Base-by-base conservation (phyloP, 2,797 vertebrate species). In the Psittacula derbiana region DNA sequence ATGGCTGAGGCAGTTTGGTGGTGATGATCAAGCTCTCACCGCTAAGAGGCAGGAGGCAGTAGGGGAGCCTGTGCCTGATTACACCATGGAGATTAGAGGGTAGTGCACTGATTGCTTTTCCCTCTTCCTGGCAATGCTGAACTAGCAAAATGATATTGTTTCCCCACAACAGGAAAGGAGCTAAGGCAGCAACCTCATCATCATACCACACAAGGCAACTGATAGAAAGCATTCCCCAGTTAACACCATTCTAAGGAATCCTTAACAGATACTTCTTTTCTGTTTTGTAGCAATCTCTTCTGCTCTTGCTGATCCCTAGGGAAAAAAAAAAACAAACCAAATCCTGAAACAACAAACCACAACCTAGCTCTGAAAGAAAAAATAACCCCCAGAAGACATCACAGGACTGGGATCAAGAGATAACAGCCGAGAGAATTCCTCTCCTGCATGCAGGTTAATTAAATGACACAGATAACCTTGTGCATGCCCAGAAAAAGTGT, bases 401-500 rank as follows among this genome's bases (percentile, higher is more conserved):
- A 94, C 86, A 97, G 91, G 92, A 95, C 94, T 96, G 95, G 96
- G 95, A 97, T 97, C 93, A 95, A 94, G 88, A 95, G 97, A 97
- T 97, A 97, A 96, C 90, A 81, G 90, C 84, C 62, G 81, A 96
- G 95, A 97, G 95, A 97, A 97, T 96, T 97, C 92, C 92, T 95
- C 84, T 96, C 89, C 90, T 91, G 91, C 92, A 95, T 95, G 58
- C 95, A 86, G 88, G 96, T 96, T 97, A 97, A 97, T 97, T 97
- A 97, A 97, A 97, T 97, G 96, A 96, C 96, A 96, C 89, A 96
- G 97, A 97, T 97, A 97, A 97, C 97, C 96, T 97, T 97, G 96
- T 97, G 93, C 92, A 80, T 93, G 93, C 90, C 84, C 93, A 96
- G 79, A 74, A 87, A 92, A 95, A 94, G 70, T 72, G 79, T 33